These are phyloP conservation scores for Urophycis tenuis DNA, from an alignment of 2,797 vertebrate genomes.

Conservation along the genomic window DNA sequence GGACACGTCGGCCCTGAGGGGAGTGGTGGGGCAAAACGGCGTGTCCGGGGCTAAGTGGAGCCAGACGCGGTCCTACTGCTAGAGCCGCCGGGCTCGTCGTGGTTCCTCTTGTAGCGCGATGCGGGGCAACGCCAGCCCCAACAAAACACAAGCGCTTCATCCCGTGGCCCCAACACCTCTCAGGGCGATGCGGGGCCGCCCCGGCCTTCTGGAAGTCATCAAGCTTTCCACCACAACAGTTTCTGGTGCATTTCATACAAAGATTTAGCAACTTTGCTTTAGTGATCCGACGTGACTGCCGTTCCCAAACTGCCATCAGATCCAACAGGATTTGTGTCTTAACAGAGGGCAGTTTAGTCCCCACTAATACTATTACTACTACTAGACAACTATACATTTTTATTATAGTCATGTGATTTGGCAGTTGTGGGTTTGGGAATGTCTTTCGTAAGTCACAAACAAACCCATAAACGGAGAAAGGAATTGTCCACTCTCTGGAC, in stretches of 20 bases:
- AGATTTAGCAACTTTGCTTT: not conserved
- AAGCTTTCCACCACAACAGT: not conserved
- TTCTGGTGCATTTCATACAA: not conserved
- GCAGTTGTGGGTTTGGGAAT: not conserved
- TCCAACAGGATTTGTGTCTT: not conserved
- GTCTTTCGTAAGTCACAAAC: not conserved
- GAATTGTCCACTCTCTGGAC: not conserved
- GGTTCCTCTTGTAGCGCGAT: not conserved
- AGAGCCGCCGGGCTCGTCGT: slow-evolving; percentile 10
- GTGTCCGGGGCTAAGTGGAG: slow-evolving; percentile 64
- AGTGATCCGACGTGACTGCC: not conserved
- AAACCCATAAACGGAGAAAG: not conserved
- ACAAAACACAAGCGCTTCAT: not conserved
- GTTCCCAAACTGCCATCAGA: not conserved
- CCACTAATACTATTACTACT: too few relatives aligned
- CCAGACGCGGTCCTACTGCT: slow-evolving; percentile 69
- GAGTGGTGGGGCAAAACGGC: slow-evolving; percentile 48
- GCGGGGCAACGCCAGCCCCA: not conserved
- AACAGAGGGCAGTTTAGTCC: not conserved
- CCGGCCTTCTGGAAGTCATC: not conserved
- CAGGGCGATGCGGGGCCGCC: not conserved
- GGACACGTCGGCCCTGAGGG: slow-evolving; percentile 47
- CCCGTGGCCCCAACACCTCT: not conserved
- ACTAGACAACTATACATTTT: not conserved
- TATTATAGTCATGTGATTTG: not conserved